A percentile compares a stretch with the other conserved stretches of the same genome.
These are phyloP conservation scores for Chaetogeoica ovagalla DNA, from an alignment of 2,888 invertebrate genomes.

Conservation along the genomic window DNA sequence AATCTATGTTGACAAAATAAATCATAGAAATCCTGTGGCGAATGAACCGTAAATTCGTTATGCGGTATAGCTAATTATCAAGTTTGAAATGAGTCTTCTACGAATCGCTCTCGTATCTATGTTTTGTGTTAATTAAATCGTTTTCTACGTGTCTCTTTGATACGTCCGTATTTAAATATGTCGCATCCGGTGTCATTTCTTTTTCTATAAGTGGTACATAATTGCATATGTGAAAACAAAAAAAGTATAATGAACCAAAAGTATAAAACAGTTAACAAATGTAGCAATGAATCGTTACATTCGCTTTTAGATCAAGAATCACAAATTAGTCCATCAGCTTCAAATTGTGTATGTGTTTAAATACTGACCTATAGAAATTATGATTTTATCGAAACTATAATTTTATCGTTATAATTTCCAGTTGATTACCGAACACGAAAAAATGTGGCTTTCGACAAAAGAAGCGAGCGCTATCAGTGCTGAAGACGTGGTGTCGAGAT, in stretches of 20 bases:
- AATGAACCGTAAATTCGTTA: constrained; percentile 50
- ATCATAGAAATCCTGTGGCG: neutral
- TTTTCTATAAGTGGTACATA: constrained; percentile 4
- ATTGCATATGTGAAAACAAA: neutral
- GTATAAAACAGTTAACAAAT: constrained; percentile 29
- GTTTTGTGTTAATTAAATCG: neutral
- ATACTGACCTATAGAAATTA: neutral
- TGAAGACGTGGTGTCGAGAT: constrained; percentile 77
- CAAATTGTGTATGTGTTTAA: constrained; percentile 32
- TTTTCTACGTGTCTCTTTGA: neutral
- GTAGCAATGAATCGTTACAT: constrained; percentile 47
- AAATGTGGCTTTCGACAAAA: constrained; percentile 72
- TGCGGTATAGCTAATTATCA: constrained; percentile 35
- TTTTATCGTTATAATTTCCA: neutral
- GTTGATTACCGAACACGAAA: constrained; percentile 59
- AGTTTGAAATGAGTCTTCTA: constrained; percentile 25
- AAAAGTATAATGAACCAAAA: constrained; percentile 29
- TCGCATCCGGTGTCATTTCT: neutral
- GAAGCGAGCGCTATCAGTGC: constrained; percentile 72
- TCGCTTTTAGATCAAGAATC: constrained; percentile 38
- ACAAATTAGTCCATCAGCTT: constrained; percentile 10
- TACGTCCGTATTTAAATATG: neutral
- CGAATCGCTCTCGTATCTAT: neutral
- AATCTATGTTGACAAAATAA: constrained; percentile 17
- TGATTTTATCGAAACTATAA: neutral